Evolutionary conservation across 2,797 vertebrate species (phyloP), one percentile per base, ranked within the genome.

Genomic region (Anas georgica): DNA sequence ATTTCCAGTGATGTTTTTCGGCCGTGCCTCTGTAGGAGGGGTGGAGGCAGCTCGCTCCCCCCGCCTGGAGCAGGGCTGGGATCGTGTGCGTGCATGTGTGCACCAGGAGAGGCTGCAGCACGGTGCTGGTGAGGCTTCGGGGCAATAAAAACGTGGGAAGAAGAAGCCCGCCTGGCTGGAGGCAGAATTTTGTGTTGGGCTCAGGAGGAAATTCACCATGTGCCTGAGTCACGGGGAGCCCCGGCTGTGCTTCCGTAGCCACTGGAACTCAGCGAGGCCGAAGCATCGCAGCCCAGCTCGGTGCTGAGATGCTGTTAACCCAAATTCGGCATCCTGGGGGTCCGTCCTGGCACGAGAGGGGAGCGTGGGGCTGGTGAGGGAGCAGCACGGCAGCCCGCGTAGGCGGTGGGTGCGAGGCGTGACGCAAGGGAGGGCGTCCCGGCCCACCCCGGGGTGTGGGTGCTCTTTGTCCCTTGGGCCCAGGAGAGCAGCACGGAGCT

Each of bases 51-150:
- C 39, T 12, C 28, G 0, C 14, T 39, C 28, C 0, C n/a, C 10
- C 25, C 17, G 33, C 29, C 52, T 4, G 10, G 5, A 13, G 14
- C 1, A 21, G 13, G 81, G 64, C 25, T 14, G n/a, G 2, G 39
- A 12, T 5, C 1, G 5, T 5, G 26, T 3, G 17, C 1, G 26
- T 10, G 28, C 3, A 18, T 6, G 35, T 3, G 31, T 33, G 3
- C 41, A 29, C 35, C 10, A 39, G 0, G 3, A 81, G 67, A 73
- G 39, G 63, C 85, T 74, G 77, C 1, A 13, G 10, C 4, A 72
- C 3, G 63, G 43, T 3, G 8, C 33, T 11, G 45, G 17, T 28
- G 69, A 11, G 64, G 80, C 54, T 5, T 68, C 28, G 25, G 29
- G 67, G 88, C 80, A 56, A 39, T 86, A 35, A 68, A 88, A 93